Evolutionary conservation across 2,113 vertebrate species (phyloP).

Genomic region (Vulpes vulpes): DNA sequence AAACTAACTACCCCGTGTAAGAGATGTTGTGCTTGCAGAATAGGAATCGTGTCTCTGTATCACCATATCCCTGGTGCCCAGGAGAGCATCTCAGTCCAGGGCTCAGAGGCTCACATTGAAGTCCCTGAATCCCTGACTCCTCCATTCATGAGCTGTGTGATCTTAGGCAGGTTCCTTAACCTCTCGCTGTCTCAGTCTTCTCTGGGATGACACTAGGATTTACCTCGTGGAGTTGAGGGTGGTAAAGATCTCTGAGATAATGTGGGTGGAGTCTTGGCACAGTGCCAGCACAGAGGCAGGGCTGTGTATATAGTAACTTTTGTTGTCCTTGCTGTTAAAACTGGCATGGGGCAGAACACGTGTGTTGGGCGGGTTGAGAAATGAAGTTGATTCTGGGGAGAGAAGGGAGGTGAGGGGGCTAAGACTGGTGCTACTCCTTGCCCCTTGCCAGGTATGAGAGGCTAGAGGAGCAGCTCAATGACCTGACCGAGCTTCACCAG

Average conservation of each 20-base stretch:
- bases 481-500: conserved; percentile 98
- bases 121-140: neutral
- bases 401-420: neutral
- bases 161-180: neutral
- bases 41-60: neutral
- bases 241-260: neutral
- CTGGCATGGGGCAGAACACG: neutral
- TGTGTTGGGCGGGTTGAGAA: neutral
- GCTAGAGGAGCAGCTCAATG: conserved; percentile 98
- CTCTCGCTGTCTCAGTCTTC: neutral
- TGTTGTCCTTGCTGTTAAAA: neutral
- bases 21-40: neutral
- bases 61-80: neutral
- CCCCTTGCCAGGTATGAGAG: conserved; percentile 92
- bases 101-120: neutral
- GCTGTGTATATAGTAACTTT: neutral
- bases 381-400: neutral
- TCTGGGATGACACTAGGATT: neutral
- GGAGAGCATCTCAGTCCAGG: neutral
- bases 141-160: neutral
- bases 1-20: neutral
- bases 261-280: neutral
- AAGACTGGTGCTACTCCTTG: rapidly evolving
- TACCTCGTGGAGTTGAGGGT: neutral
- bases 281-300: neutral